Evolutionary conservation across 2,888 invertebrate genomes (phyloP), one percentile per base, ranked within the genome.

Genomic region (Lottia scabra): DNA sequence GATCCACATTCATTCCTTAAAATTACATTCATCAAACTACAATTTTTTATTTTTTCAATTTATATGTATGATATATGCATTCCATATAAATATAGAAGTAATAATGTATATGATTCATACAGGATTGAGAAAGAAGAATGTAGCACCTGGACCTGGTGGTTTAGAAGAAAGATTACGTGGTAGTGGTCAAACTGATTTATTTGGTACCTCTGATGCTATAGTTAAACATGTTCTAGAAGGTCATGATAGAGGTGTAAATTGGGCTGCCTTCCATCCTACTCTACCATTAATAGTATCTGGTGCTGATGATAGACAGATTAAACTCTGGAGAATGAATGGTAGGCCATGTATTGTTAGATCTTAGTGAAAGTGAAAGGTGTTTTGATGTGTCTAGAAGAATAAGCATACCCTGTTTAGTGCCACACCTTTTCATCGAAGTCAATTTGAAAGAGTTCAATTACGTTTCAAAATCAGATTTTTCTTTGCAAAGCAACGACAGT

Each of bases 291-390:
- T 99, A 80, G 97, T 96, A 0, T 99, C 99, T 0, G 99, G 98
- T 0, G 99, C 99, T n/a, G 99, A 99, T 89, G 99, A 99, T 90
- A 92, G 99, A 16, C 96, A 97, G 87, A 95, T 99, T 66, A 99
- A 99, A 89, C 91, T 99, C 81, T 99, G 99, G 99, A 92, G 99
- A 86, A 98, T 98, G 97, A 98, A 98, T 87, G 98, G 98, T 90
- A 96, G 96, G 83, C 68, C 10, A 13, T 19, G 26, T n/a, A 27
- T 8, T 26, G 45, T n/a, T 2, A 8, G 38, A 2, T 38, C 10
- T n/a, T n/a, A n/a, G n/a, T n/a, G n/a, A n/a, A n/a, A n/a, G n/a
- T n/a, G n/a, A n/a, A n/a, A n/a, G n/a, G n/a, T n/a, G n/a, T n/a
- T n/a, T n/a, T n/a, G n/a, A n/a, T n/a, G n/a, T n/a, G n/a, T n/a